phyloP scores from a whole-genome alignment of 2,888 invertebrate genomes.

The Baronia brevicornis region DNA sequence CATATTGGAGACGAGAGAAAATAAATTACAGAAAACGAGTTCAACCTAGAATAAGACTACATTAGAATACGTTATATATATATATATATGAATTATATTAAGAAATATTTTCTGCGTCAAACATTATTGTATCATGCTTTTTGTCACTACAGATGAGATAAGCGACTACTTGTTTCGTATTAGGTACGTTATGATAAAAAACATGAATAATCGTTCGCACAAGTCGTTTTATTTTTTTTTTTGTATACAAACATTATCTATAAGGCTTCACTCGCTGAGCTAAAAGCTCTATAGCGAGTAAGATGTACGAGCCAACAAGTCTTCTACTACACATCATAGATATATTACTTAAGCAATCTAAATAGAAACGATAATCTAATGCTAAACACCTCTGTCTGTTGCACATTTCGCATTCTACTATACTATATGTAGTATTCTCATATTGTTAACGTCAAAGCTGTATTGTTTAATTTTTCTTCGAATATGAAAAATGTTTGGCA shows the following conservation, averaged over 20 bases:
- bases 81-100: conserved; percentile 10
- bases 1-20: too few relatives aligned
- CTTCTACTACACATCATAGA: conserved; percentile 2
- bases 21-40: conserved; percentile 17
- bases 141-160: conserved; percentile 3
- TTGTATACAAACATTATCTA: conserved; percentile 1
- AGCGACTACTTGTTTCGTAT: conserved; percentile 2
- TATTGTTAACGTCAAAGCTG: too few relatives aligned
- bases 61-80: conserved; percentile 13
- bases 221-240: conserved; percentile 10
- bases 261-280: conserved; percentile 3
- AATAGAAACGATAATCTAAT: conserved; percentile 9
- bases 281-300: too few relatives aligned
- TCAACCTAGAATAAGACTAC: conserved; percentile 16
- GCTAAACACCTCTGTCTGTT: conserved; percentile 10
- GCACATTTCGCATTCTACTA: too few relatives aligned
- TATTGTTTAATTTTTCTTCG: too few relatives aligned
- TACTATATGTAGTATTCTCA: too few relatives aligned
- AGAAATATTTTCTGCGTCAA: conserved; percentile 5
- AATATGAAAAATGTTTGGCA: too few relatives aligned
- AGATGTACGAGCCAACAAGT: conserved; percentile 3
- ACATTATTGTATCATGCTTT: conserved; percentile 5
- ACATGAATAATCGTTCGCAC: too few relatives aligned
- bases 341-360: conserved; percentile 2
- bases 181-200: conserved; percentile 7